Base-by-base conservation (phyloP, 2,888 invertebrate genomes). In the Lepidocyrtoides sp. region DNA sequence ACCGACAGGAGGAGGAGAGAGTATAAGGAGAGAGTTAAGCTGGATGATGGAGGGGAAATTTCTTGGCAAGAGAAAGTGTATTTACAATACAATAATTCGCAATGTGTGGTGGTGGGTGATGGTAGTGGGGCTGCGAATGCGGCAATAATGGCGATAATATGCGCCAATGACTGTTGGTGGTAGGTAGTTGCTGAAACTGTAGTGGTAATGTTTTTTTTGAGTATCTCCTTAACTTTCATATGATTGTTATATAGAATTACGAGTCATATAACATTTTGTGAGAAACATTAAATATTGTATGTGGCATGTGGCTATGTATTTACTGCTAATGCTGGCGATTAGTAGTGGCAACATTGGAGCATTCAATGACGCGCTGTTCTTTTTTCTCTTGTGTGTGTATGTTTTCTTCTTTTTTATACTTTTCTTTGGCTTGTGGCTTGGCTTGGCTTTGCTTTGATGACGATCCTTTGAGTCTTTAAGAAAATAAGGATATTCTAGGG, bases 1-100 rank as follows among this genome's bases (percentile, higher is more conserved):
- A 48, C 14, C 17, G 51, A 75, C 17, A 54, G 5, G 23, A 51
- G 17, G n/a, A 36, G 17, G 10, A 41, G 36, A 69, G 26, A 66
- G 5, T 17, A 48, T 41, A 26, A 83, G n/a, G n/a, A n/a, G n/a
- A 20, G 77, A 57, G 12, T 23, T 57, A 86, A 86, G 85, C 84
- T 72, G 84, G 51, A 60, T 60, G 66, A 66, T n/a, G 83, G 48
- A 72, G 44, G 51, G 23, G 41, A 81, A 81, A 85, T 51, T 88
- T 89, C 81, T 89, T 89, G 88, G 88, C 88, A 89, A 51, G 66
- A n/a, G 79, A 87, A 81, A 81, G 81, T 66, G 23, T 85, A 84
- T 84, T 69, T 84, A 72, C 54, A 84, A 84, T 69, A 84, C 17
- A 48, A 75, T 75, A 75, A 83, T 29, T 44, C 48, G 20, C 66